These are phyloP conservation scores for Drosophila santomea DNA, from an alignment of 1,140 invertebrate genomes.

Conservation along the genomic window DNA sequence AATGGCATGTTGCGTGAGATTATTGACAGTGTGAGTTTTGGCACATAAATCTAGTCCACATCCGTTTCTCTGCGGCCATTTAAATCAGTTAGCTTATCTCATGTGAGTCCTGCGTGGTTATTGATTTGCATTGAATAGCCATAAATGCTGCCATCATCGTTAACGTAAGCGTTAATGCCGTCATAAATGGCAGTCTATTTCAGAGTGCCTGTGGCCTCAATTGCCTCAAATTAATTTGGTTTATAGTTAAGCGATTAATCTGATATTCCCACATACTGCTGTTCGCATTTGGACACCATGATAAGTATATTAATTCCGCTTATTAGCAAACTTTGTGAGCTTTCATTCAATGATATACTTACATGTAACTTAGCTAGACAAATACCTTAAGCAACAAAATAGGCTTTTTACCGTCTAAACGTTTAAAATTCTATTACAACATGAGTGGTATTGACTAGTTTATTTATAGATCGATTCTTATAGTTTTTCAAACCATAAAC, in stretches of 20 bases:
- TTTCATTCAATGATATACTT: too few species aligned
- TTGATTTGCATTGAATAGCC: constrained; percentile 40
- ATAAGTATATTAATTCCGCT: neutral
- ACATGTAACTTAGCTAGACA: too few species aligned
- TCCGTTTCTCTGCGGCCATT: constrained; percentile 18
- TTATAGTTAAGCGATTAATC: constrained; percentile 9
- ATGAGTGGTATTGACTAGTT: too few species aligned
- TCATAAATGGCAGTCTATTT: constrained; percentile 17
- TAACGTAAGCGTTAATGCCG: constrained; percentile 22
- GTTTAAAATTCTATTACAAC: too few species aligned
- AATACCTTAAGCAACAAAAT: too few species aligned
- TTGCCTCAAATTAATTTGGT: constrained; percentile 2
- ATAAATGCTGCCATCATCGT: constrained; percentile 37
- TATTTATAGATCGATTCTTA: neutral
- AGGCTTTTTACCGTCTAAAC: too few species aligned
- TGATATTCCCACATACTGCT: too few species aligned
- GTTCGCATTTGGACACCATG: too few species aligned
- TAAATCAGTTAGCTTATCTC: constrained; percentile 42
- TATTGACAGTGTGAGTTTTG: constrained; percentile 85
- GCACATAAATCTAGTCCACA: constrained; percentile 48
- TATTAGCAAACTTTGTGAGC: neutral
- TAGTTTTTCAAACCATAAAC: too few species aligned
- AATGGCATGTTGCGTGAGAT: constrained; percentile 95
- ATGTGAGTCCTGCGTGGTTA: constrained; percentile 7
- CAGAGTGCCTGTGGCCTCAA: constrained; percentile 4